Conservation (phyloP, 35 echinoderm and acorn worm species). For the Heliocidaris tuberculata region DNA sequence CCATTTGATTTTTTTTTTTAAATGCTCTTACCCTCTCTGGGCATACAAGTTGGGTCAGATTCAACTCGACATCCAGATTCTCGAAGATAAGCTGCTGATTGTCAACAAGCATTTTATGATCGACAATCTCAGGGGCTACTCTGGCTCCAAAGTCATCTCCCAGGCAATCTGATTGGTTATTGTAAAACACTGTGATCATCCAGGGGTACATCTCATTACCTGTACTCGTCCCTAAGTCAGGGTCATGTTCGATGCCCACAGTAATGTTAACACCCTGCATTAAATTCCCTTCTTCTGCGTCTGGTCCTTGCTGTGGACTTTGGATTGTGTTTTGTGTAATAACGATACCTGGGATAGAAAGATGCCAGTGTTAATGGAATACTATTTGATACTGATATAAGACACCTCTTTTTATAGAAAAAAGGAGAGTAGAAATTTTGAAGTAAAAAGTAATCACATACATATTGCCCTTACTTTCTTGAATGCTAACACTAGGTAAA, state of each 20-base stretch:
- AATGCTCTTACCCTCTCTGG: neutral
- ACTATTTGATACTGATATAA: neutral
- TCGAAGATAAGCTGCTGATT: neutral
- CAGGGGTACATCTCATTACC: constrained; percentile 1
- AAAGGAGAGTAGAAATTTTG: too few species aligned
- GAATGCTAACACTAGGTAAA: too few species aligned
- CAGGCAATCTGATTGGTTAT: neutral
- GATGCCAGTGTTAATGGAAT: neutral
- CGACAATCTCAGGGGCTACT: neutral
- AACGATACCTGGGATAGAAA: constrained; percentile 25
- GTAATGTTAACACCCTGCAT: neutral
- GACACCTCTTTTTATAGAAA: neutral
- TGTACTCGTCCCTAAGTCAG: neutral
- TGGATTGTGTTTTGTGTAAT: neutral
- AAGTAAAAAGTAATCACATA: too few species aligned
- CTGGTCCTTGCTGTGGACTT: neutral
- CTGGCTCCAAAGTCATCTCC: neutral
- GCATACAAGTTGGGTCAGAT: neutral
- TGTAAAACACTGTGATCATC: neutral
- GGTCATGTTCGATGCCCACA: neutral
- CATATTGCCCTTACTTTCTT: too few species aligned
- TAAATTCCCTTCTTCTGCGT: neutral
- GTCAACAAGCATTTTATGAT: constrained; percentile 29
- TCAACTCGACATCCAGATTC: neutral
- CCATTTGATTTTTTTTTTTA: neutral